Evolutionary conservation across 92 coral and sea anemone species (phyloP).

Genomic region (Zoanthus sociatus): DNA sequence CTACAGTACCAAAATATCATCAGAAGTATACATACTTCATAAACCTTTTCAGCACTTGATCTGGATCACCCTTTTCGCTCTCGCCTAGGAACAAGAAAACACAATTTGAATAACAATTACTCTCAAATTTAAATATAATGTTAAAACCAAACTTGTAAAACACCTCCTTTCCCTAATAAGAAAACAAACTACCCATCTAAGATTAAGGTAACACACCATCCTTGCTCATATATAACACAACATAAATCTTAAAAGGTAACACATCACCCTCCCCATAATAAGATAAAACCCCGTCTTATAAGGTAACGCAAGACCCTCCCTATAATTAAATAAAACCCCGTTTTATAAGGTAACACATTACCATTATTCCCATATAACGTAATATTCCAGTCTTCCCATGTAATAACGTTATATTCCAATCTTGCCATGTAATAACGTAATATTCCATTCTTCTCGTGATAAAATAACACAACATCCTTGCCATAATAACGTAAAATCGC

Average conservation of each 20-base stretch:
- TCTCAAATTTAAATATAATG: no score
- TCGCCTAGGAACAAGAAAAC: conserved; percentile 34
- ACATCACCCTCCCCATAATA: background rate
- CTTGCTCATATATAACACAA: no score
- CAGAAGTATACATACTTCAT: conserved; percentile 51
- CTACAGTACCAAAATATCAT: background rate
- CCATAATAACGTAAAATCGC: background rate
- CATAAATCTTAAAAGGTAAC: background rate
- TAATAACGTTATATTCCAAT: no score
- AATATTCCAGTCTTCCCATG: background rate
- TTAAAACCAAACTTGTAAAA: no score
- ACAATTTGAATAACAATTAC: no score
- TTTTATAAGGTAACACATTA: no score
- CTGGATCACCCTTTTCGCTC: conserved; percentile 78
- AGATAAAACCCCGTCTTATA: background rate
- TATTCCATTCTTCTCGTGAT: no score
- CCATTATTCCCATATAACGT: background rate
- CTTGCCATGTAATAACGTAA: background rate
- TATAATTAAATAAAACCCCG: no score
- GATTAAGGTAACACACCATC: no score
- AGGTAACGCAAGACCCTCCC: background rate
- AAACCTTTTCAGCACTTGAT: conserved; percentile 88
- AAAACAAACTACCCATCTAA: no score
- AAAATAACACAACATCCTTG: no score
- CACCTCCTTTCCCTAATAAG: no score